Percentiles rank a stretch among this genome's conserved stretches.
Evolutionary conservation across 2,888 invertebrate genomes (phyloP).

Genomic region (Agriotes lineatus): DNA sequence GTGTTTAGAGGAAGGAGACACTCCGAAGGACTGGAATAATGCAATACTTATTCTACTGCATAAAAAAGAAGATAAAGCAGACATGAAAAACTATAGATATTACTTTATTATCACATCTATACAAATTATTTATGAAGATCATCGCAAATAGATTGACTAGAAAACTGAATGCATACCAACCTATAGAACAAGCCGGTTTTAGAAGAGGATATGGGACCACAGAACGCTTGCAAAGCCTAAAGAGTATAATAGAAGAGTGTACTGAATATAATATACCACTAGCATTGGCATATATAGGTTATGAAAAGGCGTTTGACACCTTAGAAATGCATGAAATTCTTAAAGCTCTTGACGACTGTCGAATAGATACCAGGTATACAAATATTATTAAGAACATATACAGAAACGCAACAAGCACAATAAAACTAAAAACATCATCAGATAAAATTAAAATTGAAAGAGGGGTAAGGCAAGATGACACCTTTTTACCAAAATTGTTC

Average conservation of each 20-base stretch:
- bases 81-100: too few species aligned
- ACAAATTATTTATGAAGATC: too few species aligned
- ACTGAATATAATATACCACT: neutral
- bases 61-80: too few species aligned
- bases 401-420: neutral
- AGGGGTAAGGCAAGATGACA: neutral
- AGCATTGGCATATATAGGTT: neutral
- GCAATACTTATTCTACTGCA: too few species aligned
- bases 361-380: neutral
- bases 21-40: too few species aligned
- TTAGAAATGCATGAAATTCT: neutral
- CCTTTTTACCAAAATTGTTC: neutral
- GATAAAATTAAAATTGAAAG: neutral
- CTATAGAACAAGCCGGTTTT: neutral
- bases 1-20: too few species aligned
- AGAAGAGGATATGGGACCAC: neutral
- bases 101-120: too few species aligned
- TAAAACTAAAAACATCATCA: neutral
- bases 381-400: neutral
- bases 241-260: neutral
- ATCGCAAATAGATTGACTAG: neutral
- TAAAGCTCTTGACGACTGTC: neutral
- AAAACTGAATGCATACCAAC: neutral
- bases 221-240: too few species aligned
- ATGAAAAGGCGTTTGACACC: neutral